Evolutionary conservation across 92 coral and sea anemone species (phyloP).

Genomic region (Isaurus tuberculatus): DNA sequence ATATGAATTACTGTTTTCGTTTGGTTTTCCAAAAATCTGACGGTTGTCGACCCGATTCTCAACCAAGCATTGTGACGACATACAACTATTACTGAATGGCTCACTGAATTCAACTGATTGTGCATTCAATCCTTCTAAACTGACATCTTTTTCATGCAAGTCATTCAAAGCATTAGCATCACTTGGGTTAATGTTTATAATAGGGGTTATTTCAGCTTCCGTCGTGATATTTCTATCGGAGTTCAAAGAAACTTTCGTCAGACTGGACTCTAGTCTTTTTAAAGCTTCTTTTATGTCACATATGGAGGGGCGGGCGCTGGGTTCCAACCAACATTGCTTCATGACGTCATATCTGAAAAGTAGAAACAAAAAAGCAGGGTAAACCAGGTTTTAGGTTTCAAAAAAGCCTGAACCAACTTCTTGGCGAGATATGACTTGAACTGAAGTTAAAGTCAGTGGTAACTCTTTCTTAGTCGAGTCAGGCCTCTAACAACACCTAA

Average conservation of each 20-base stretch:
- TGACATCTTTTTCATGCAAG: background rate
- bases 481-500: too few relatives aligned
- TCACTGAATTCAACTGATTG: background rate
- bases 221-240: conserved; percentile 13
- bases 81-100: background rate
- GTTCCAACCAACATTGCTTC: conserved; percentile 81
- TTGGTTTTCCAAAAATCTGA: background rate
- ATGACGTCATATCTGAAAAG: conserved; percentile 70
- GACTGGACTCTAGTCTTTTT: conserved; percentile 40
- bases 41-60: background rate
- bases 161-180: background rate
- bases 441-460: too few relatives aligned
- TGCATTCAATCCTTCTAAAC: background rate
- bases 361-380: background rate
- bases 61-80: background rate
- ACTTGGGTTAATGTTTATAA: background rate
- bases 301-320: conserved; percentile 65
- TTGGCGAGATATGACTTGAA: too few relatives aligned
- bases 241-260: conserved; percentile 42
- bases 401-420: background rate
- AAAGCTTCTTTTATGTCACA: conserved; percentile 62
- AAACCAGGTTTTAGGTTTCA: background rate
- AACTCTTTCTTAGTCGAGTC: too few relatives aligned
- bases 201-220: conserved; percentile 26
- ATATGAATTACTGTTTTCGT: background rate